Base-by-base conservation (phyloP, 2,888 invertebrate genomes). In the Cantharis nigra region DNA sequence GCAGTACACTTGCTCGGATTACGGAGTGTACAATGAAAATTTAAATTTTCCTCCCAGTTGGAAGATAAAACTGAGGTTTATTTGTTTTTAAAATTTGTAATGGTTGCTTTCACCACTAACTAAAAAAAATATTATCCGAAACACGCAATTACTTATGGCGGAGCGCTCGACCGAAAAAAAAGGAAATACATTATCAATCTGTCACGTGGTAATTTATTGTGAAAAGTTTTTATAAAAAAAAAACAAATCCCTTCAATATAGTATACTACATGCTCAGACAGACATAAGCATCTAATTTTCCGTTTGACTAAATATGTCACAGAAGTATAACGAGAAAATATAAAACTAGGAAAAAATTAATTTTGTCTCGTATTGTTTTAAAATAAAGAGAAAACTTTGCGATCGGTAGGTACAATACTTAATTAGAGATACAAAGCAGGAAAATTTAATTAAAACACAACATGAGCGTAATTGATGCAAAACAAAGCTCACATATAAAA, bases 1-100 rank as follows among this genome's bases (percentile, higher is more conserved):
- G 75, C 75, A 75, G 75, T 72, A 70, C 78, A 78, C 70, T 72
- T 72, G 16, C 74, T 30, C 64, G 78, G 78, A 78, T 78, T 78
- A 78, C 69, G 26, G 72, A 30, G 72, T 23, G 63, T 72, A 72
- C 72, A 69, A 76, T 76, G 76, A 76, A 76, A 76, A 76, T 76
- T 76, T 76, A 76, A 76, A 72, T 72, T 70, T 18, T 30, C 49
- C 30, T 33, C 26, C 14, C 30, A 13, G 23, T 70, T 70, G 23
- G 70, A 20, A 23, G 23, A 65, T 65, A 23, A 49, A 49, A 49
- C 49, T n/a, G 49, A 49, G 49, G 49, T 49, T 49, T 49, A 49
- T 49, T 49, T 49, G 49, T 49, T 49, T 49, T 49, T 49, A 49
- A 49, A 49, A 49, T 49, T 49, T 13, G 49, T 49, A 49, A 49